Base-by-base conservation (phyloP, 2,797 vertebrate species). In the Gorsachius magnificus region DNA sequence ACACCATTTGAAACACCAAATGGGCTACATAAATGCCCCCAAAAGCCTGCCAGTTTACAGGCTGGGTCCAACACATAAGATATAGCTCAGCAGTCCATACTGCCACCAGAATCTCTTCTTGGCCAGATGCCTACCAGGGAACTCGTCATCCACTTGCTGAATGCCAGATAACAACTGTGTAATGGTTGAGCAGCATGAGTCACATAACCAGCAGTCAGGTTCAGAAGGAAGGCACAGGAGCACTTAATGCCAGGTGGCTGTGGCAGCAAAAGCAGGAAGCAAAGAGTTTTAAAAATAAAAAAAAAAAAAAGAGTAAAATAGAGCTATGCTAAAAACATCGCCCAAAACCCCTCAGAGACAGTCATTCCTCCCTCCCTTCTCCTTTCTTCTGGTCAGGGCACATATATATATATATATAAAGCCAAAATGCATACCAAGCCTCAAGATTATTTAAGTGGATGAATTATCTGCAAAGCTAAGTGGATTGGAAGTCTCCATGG, bases 171-270 rank as follows among this genome's bases (percentile, higher is more conserved):
- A 75, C 3, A 1, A 51, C 58, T 8, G 28, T 17, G 78, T 74
- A 94, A 87, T 56, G 66, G 56, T 4, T 63, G 64, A 91, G 53
- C 76, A 76, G 63, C 45, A 33, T 54, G 71, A 96, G 66, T 96
- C 92, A 80, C 19, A n/a, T 24, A 79, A 13, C 54, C 43, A 86
- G 56, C 54, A 50, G 43, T 14, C 66, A 58, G 10, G n/a, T 28
- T 48, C 81, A 76, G 35, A 19, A 95, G 68, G 64, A 94, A 89
- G 90, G 43, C 78, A 88, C 36, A 70, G 69, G 6, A 77, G 11
- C 26, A 74, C 24, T 78, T 58, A 74, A 65, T 46, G 35, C 26
- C 66, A 90, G 45, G 38, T 64, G 45, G 48, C 2, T 87, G 77
- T 48, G 54, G 28, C 57, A 92, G 63, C 45, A 83, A 46, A 19